Evolutionary conservation across 2,797 vertebrate species (phyloP), one percentile per base, ranked within the genome.

Genomic region (Megaceryle alcyon): DNA sequence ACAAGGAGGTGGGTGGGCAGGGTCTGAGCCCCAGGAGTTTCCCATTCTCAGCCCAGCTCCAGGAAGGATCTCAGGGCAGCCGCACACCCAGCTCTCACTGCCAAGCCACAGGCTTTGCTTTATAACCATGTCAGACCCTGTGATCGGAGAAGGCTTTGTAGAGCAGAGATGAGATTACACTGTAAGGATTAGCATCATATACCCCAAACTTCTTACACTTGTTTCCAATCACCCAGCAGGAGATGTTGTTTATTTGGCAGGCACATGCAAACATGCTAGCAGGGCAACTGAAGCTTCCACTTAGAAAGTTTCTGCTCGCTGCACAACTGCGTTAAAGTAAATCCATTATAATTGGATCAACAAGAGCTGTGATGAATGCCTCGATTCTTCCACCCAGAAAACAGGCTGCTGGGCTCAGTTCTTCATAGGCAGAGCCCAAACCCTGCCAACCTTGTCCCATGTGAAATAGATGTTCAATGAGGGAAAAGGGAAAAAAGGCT

Each of bases 231-330:
- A 80, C 77, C 78, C 88, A 77, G 73, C 82, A 75, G 81, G 87
- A 80, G 44, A 33, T 39, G 49, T 39, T 89, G 94, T 88, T 92
- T 91, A 57, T 86, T 82, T 90, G 77, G 66, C 80, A 94, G 87
- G 51, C 57, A 13, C 25, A 9, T 56, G 73, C 64, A 95, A 92
- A 73, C 70, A 69, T 3, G 2, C 73, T 31, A 53, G 51, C 26
- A 39, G 66, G 80, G 56, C 77, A 90, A 75, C 48, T 22, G 48
- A 59, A 90, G 68, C 71, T 93, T 91, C 73, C 44, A 39, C 51
- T 94, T 59, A 63, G 46, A 79, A 84, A 84, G 53, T 77, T 91
- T 77, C 37, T 88, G 56, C 64, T 90, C 77, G 31, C 77, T 39
- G 39, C 65, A 84, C 77, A 70, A 23, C 46, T 53, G 57, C 6